A percentile compares a stretch with the other conserved stretches of the same genome.
phyloP scores from a whole-genome alignment of 2,797 vertebrate genomes.

The Anabas testudineus region DNA sequence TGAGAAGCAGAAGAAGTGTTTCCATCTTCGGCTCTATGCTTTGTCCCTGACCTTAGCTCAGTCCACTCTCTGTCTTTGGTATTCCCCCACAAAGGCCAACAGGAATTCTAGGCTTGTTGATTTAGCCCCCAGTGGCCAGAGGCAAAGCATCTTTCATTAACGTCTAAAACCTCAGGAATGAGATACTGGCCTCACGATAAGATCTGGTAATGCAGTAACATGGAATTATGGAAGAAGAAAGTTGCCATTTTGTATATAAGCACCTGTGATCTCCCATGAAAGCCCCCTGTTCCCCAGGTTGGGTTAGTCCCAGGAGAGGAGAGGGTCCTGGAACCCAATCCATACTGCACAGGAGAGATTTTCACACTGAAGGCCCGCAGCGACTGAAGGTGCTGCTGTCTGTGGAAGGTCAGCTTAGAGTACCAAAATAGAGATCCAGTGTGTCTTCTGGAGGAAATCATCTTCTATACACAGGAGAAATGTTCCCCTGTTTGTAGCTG shows the following conservation, averaged over 20 bases:
- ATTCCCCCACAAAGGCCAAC: slow-evolving; percentile 83
- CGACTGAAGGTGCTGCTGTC: slow-evolving; percentile 72
- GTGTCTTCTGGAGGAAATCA: slow-evolving; percentile 75
- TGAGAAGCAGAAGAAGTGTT: slow-evolving; percentile 34
- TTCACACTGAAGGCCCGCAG: slow-evolving; percentile 73
- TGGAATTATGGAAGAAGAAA: slow-evolving; percentile 89
- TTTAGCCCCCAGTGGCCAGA: slow-evolving; percentile 80
- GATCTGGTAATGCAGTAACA: slow-evolving; percentile 88
- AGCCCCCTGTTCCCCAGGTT: slow-evolving; percentile 80
- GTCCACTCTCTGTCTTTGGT: slow-evolving; percentile 68
- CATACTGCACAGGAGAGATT: slow-evolving; percentile 74
- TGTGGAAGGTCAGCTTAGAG: slow-evolving; percentile 72
- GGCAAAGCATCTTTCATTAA: slow-evolving; percentile 89
- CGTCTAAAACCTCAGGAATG: slow-evolving; percentile 87
- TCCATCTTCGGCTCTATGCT: slow-evolving; percentile 62
- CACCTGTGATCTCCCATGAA: slow-evolving; percentile 88
- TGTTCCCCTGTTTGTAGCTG: slow-evolving; percentile 39
- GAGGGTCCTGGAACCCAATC: slow-evolving; percentile 78
- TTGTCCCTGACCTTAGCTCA: slow-evolving; percentile 73
- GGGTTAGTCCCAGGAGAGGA: slow-evolving; percentile 79
- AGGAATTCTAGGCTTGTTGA: slow-evolving; percentile 83
- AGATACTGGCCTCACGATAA: slow-evolving; percentile 85
- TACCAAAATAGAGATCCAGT: slow-evolving; percentile 72
- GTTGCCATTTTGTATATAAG: slow-evolving; percentile 90
- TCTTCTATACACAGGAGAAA: slow-evolving; percentile 66